Evolutionary conservation across 1,140 invertebrate genomes (phyloP), one percentile per base, ranked within the genome.

Genomic region (Lepidurus apus): DNA sequence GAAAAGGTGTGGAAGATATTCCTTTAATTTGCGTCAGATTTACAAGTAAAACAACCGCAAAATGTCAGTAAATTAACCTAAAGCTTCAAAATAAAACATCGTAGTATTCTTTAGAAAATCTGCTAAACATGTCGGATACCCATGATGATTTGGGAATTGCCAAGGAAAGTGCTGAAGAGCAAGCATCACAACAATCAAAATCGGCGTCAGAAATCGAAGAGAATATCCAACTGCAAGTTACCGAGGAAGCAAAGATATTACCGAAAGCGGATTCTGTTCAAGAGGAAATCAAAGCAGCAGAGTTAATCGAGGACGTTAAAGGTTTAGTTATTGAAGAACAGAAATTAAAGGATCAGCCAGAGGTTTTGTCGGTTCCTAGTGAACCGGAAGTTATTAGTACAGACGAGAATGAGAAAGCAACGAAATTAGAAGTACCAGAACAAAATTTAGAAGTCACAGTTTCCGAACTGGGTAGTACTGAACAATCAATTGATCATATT

Each of bases 111-210:
- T 9, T 65, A 11, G 53, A 65, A 7, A 11, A 65, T 11, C 13
- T 4, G 53, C 3, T 7, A 17, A 65, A 21, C 1, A 65, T 65
- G 53, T n/a, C 53, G 53, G 53, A 65, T 8, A 65, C 13, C 21
- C 17, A 13, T n/a, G 21, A 65, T 17, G 53, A 65, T 21, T 13
- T 3, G 53, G 53, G 21, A 0, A 4, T 21, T 65, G 53, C 53
- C 9, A 65, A 65, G 21, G 21, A 65, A 65, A n/a, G 6, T 17
- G 21, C 53, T 21, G 53, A 65, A 65, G 13, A 65, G 21, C 53
- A 65, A 65, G 21, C 53, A 65, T 65, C 53, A 65, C 53, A 65
- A 65, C 53, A 65, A 17, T 65, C 53, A n/a, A 21, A 65, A 65
- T 7, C 21, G 21, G 53, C 53, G 13, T 13, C 53, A 17, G 53